These are phyloP conservation scores for Melanostoma mellinum DNA, from an alignment of 2,888 invertebrate genomes.

Conservation along the genomic window DNA sequence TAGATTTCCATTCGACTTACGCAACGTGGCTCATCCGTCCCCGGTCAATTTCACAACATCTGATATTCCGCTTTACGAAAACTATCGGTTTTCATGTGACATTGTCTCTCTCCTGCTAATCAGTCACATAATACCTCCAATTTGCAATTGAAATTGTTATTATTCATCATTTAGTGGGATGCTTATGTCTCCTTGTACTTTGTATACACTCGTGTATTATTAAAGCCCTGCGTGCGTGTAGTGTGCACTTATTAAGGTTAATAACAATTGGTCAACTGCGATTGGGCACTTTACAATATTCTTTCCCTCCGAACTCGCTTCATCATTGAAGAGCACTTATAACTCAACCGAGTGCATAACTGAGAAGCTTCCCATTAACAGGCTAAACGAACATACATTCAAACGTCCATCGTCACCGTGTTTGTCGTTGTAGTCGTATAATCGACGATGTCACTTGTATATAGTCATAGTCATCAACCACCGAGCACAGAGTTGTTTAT, in stretches of 20 bases:
- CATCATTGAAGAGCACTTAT: background rate
- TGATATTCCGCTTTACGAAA: slow-evolving; percentile 2
- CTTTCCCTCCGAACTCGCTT: background rate
- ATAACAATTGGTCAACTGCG: slow-evolving; percentile 59
- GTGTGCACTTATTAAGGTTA: slow-evolving; percentile 53
- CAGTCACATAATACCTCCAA: slow-evolving; percentile 23
- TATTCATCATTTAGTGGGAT: slow-evolving; percentile 22
- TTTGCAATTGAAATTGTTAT: slow-evolving; percentile 23
- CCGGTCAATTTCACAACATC: slow-evolving; percentile 13
- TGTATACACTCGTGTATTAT: background rate
- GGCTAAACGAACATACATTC: slow-evolving; percentile 26
- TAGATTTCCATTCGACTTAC: slow-evolving; percentile 37
- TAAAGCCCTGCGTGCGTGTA: slow-evolving; percentile 24
- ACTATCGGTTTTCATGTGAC: slow-evolving; percentile 43
- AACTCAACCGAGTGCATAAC: slow-evolving; percentile 36
- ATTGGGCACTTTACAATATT: background rate
- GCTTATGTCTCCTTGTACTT: background rate
- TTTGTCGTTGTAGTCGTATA: background rate
- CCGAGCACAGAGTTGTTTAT: slow-evolving; percentile 18
- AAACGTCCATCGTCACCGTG: slow-evolving; percentile 8
- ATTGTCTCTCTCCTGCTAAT: slow-evolving; percentile 39
- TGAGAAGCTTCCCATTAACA: slow-evolving; percentile 31
- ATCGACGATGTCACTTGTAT: too few relatives aligned
- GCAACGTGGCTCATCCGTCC: slow-evolving; percentile 6
- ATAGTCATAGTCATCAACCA: too few relatives aligned